Conservation (phyloP, 2,113 vertebrate genomes). For the Vulpes vulpes region DNA sequence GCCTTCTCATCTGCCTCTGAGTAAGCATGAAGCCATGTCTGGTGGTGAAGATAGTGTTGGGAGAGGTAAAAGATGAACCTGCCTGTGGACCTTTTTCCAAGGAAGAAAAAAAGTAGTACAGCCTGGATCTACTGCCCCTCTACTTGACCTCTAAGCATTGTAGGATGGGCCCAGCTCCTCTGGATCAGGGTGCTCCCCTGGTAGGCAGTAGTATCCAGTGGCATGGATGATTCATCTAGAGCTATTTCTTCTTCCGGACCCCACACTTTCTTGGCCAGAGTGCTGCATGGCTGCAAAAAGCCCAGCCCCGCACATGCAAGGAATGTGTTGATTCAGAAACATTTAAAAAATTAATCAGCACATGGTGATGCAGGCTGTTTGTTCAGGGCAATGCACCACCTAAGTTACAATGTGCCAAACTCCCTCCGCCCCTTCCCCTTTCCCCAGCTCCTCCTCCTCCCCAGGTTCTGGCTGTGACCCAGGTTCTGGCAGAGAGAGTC, state of each 20-base stretch:
- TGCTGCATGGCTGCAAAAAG: slow-evolving; percentile 36
- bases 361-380: slow-evolving; percentile 51
- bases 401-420: neutral
- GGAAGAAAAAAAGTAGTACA: neutral
- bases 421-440: neutral
- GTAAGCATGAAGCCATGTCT: neutral
- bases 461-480: slow-evolving; percentile 39
- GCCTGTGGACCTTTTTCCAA: neutral
- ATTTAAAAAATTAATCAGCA: slow-evolving; percentile 65
- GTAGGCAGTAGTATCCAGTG: neutral
- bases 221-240: neutral
- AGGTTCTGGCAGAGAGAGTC: neutral
- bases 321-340: slow-evolving; percentile 66
- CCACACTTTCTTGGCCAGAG: neutral
- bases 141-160: neutral
- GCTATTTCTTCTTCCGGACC: neutral
- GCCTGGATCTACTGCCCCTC: neutral
- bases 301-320: neutral
- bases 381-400: slow-evolving; percentile 27
- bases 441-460: neutral
- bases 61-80: neutral
- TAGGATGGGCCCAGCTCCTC: neutral
- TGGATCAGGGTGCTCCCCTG: neutral
- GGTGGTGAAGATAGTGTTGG: neutral
- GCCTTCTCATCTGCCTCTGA: neutral